Evolutionary conservation across 2,113 vertebrate genomes (phyloP), one percentile per base, ranked within the genome.

Genomic region (Datnioides undecimradiatus): DNA sequence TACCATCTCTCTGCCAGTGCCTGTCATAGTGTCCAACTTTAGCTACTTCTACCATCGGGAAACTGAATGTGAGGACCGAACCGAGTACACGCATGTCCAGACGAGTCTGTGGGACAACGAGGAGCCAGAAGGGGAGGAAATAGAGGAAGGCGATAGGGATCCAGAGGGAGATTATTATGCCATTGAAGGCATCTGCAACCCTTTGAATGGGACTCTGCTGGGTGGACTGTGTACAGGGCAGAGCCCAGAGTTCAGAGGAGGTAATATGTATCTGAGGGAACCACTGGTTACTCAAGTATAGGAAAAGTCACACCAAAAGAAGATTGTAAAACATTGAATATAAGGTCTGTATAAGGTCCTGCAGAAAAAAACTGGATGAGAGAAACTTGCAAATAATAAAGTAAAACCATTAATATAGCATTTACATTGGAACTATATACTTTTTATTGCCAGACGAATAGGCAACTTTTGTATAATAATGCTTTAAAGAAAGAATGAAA

Each of bases 1-100:
- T 45, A 97, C 97, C 80, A 97, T 97, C 73, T 96, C 97, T 0
- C 90, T 97, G 49, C 96, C 97, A 0, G 94, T 95, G 59, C 94
- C 94, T 0, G 93, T 95, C 77, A 95, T 95, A 29, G 94, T 95
- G 27, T 95, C 94, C 67, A 95, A 95, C 79, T 95, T 95, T 58
- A 95, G 93, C 86, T 95, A 94, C 91, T 95, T 94, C 82, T 95
- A 95, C 87, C 93, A 94, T 59, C 88, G 94, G 25, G 93, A 94
- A 85, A 95, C 83, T 2, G 96, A 96, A 52, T 93, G 94, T 0
- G 95, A 93, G 71, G 95, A 95, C 71, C 89, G 64, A 0, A 91
- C 87, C 0, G 92, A 94, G 65, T 97, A 94, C 80, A 92, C 29
- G 31, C 96, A 96, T 0, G 83, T 96, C 62, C 89, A 91, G 52